A percentile compares a stretch with the other conserved stretches of the same genome.
Evolutionary conservation across 1,140 invertebrate species (phyloP).

Genomic region (Mamestra configurata): DNA sequence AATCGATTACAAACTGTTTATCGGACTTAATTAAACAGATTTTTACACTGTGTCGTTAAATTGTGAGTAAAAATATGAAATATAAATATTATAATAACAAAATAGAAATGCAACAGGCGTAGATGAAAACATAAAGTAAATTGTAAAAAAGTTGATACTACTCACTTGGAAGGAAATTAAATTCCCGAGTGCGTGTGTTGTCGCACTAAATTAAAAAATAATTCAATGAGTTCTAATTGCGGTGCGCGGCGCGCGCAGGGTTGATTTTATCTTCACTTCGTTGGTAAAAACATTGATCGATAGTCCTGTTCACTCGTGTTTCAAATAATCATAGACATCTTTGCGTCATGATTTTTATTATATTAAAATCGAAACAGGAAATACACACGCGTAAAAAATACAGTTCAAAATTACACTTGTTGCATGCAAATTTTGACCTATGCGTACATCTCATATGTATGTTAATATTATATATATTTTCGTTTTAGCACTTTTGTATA

Average conservation of each 20-base stretch:
- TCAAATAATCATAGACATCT: constrained; percentile 27
- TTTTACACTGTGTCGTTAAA: background rate
- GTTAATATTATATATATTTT: background rate
- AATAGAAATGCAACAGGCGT: constrained; percentile 13
- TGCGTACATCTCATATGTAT: background rate
- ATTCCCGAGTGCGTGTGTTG: constrained; percentile 59
- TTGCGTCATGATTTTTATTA: constrained; percentile 36
- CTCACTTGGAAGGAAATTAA: constrained; percentile 53
- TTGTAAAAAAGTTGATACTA: constrained; percentile 41
- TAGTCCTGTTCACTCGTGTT: constrained; percentile 22
- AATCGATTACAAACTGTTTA: background rate
- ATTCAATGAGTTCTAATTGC: constrained; percentile 64
- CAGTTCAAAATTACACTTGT: background rate
- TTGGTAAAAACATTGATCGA: constrained; percentile 44
- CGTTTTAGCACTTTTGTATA: background rate
- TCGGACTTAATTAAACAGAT: background rate
- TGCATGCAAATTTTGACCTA: constrained; percentile 6
- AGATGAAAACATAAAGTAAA: constrained; percentile 40
- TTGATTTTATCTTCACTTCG: constrained; percentile 58
- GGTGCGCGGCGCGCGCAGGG: constrained; percentile 52
- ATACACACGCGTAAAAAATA: background rate
- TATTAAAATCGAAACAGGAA: constrained; percentile 24
- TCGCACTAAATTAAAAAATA: constrained; percentile 64
- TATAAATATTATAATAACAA: background rate
- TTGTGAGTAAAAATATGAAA: background rate